These are phyloP conservation scores for Rhagophthalmus giganteus DNA, from an alignment of 2,888 invertebrate species.

Conservation along the genomic window DNA sequence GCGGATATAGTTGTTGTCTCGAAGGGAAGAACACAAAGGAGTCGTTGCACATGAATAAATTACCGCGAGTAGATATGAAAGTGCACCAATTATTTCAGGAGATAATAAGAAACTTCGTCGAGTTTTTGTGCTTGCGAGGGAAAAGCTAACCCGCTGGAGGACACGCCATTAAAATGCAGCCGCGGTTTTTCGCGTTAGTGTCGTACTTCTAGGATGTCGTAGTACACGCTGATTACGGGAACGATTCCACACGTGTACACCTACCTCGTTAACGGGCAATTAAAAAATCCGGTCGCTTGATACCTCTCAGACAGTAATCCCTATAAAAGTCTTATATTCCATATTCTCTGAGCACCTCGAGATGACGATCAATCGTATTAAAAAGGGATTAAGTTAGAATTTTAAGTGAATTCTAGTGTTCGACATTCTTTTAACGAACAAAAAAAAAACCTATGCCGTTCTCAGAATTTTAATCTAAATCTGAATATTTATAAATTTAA, in stretches of 20 bases:
- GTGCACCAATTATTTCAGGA: constrained; percentile 20
- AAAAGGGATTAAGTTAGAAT: constrained; percentile 49
- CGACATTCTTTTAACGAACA: constrained; percentile 42
- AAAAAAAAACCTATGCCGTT: constrained; percentile 41
- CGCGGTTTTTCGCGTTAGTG: no score
- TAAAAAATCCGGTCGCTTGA: constrained; percentile 22
- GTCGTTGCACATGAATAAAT: constrained; percentile 7
- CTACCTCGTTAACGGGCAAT: constrained; percentile 24
- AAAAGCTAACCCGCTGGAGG: constrained; percentile 20
- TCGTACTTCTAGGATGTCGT: no score
- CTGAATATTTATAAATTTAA: constrained; percentile 34
- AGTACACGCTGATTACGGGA: no score
- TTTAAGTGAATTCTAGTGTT: constrained; percentile 50
- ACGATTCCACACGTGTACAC: no score
- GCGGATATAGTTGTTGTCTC: no score
- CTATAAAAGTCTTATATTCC: constrained; percentile 20
- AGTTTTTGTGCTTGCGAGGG: constrained; percentile 12
- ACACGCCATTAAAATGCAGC: constrained; percentile 18
- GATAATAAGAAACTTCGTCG: constrained; percentile 20
- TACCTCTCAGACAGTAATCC: constrained; percentile 19
- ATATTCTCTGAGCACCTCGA: constrained; percentile 24
- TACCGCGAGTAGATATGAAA: constrained; percentile 4
- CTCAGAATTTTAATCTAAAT: constrained; percentile 42
- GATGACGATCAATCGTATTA: constrained; percentile 48
- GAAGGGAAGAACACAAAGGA: constrained; percentile 11